A percentile compares a stretch with the other conserved stretches of the same genome.
These are phyloP conservation scores for Sorex araneus DNA, from an alignment of 2,113 vertebrate genomes.

Conservation along the genomic window DNA sequence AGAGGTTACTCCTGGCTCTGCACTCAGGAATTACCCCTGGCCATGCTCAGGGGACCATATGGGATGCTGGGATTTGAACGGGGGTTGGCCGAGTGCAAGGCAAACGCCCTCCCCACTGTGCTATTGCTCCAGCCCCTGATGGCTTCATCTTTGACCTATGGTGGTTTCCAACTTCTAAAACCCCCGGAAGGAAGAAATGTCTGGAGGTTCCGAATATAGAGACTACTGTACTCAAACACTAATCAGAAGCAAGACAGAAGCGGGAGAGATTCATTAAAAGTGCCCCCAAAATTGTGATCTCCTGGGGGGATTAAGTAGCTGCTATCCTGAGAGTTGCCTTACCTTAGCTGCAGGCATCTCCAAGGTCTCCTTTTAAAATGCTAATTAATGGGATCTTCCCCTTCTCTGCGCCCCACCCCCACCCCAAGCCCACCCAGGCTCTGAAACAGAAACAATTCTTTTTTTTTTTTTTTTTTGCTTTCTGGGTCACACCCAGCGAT, in stretches of 20 bases:
- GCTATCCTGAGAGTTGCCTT: background rate
- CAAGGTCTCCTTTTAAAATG: background rate
- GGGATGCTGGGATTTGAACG: too few species aligned
- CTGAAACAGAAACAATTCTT: too few species aligned
- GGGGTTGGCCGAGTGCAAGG: too few species aligned
- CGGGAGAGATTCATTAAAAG: background rate
- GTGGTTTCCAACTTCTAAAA: conserved; percentile 43
- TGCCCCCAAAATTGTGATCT: background rate
- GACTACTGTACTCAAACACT: conserved; percentile 3
- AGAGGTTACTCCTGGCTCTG: too few species aligned
- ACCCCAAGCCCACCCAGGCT: too few species aligned
- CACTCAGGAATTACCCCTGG: too few species aligned
- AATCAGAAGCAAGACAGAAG: conserved; percentile 30
- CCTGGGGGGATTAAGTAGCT: background rate
- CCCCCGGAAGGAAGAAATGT: conserved; percentile 6
- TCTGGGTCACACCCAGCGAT: too few species aligned
- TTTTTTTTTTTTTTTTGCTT: too few species aligned
- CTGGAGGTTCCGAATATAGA: conserved; percentile 27
- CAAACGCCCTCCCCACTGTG: too few species aligned
- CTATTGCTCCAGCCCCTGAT: background rate
- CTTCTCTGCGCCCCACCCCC: too few species aligned
- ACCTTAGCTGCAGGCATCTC: background rate
- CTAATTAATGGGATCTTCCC: background rate
- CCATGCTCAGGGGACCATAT: too few species aligned
- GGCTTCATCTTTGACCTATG: background rate